Conservation (phyloP, 2,113 vertebrate species). For the Glaucidium brasilianum region DNA sequence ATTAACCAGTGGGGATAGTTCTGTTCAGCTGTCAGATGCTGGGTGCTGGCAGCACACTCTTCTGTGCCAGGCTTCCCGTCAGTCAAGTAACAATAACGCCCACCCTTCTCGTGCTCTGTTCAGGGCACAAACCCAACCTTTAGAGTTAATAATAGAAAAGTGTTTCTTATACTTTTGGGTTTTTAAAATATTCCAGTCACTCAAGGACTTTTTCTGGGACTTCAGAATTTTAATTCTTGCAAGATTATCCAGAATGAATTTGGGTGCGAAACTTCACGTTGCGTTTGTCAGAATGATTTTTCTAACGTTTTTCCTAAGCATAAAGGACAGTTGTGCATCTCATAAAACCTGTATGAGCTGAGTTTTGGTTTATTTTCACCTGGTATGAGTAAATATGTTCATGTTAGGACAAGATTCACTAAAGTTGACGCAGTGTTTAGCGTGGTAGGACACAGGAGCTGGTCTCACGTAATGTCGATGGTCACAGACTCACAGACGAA, state of each 20-base stretch:
- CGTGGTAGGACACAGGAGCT: neutral
- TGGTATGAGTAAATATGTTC: neutral
- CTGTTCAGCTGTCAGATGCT: slow-evolving; percentile 35
- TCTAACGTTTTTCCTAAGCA: neutral
- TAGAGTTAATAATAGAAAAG: neutral
- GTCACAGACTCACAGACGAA: too few relatives aligned
- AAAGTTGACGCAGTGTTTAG: neutral
- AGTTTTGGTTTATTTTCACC: neutral
- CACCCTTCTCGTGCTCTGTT: neutral
- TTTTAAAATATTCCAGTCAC: neutral
- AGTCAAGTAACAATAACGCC: rapidly evolving
- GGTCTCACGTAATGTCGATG: rapidly evolving
- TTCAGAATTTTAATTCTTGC: neutral
- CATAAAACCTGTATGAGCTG: neutral
- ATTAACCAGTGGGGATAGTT: slow-evolving; percentile 1
- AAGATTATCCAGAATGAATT: neutral
- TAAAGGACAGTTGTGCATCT: neutral
- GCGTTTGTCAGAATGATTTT: neutral
- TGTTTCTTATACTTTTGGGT: neutral
- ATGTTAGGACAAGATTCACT: neutral
- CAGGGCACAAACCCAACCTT: neutral
- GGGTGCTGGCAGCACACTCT: neutral
- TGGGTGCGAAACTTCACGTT: neutral
- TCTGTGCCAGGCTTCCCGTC: slow-evolving; percentile 7
- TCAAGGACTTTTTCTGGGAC: neutral